A percentile compares a stretch with the other conserved stretches of the same genome.
Evolutionary conservation across 2,113 vertebrate species (phyloP).

Genomic region (Triplophysa siluroides): DNA sequence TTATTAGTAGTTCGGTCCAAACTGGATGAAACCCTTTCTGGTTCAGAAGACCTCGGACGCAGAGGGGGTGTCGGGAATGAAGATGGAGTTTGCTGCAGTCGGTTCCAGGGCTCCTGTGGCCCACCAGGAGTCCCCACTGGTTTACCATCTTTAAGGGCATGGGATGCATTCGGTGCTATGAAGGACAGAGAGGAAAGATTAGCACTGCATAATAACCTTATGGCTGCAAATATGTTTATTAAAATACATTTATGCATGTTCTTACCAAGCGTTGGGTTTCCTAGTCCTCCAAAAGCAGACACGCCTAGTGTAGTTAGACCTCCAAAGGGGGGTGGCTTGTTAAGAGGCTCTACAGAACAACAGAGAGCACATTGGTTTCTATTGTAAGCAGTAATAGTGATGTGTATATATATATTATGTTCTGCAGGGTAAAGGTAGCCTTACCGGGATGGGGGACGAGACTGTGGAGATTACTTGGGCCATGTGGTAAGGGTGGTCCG

Average conservation of each 20-base stretch:
- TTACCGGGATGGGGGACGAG: conserved; percentile 49
- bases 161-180: conserved; percentile 47
- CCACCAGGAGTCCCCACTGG: conserved; percentile 18
- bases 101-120: conserved; percentile 52
- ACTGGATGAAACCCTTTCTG: conserved; percentile 21
- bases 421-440: conserved; percentile 7
- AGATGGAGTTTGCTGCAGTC: conserved; percentile 49
- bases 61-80: conserved; percentile 51
- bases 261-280: conserved; percentile 77
- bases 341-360: conserved; percentile 76
- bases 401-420: not conserved
- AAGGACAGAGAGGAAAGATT: not conserved
- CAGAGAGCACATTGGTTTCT: not conserved
- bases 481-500: conserved; percentile 64
- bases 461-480: conserved; percentile 46
- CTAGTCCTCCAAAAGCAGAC: conserved; percentile 86
- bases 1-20: conserved; percentile 27
- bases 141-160: conserved; percentile 47
- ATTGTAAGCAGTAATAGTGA: not conserved
- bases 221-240: not conserved
- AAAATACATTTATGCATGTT: not conserved
- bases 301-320: conserved; percentile 79
- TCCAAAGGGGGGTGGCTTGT: conserved; percentile 73
- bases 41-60: conserved; percentile 45
- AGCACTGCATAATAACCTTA: not conserved